These are phyloP conservation scores for Pararge aegeria DNA, from an alignment of 1,140 invertebrate species.

Conservation along the genomic window DNA sequence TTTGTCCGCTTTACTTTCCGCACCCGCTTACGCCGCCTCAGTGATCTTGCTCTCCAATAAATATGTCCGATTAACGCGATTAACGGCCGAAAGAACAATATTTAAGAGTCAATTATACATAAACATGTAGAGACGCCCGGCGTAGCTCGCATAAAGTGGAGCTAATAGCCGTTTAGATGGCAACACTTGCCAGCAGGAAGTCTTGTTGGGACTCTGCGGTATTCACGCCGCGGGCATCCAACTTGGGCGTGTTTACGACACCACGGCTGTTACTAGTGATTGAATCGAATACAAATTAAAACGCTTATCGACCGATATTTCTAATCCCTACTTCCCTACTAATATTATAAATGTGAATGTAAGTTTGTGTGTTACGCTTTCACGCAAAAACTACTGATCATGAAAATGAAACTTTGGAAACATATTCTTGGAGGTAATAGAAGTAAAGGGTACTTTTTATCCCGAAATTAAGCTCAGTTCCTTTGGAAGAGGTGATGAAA, in stretches of 20 bases:
- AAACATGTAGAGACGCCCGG: constrained; percentile 56
- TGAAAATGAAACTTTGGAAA: too few species aligned
- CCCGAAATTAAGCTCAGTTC: too few species aligned
- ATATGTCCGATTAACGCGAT: constrained; percentile 64
- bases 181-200: constrained; percentile 63
- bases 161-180: constrained; percentile 64
- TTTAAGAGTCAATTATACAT: constrained; percentile 72
- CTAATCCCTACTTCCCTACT: too few species aligned
- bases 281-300: constrained; percentile 58
- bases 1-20: constrained; percentile 15
- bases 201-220: constrained; percentile 42
- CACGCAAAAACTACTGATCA: too few species aligned
- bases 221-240: constrained; percentile 43
- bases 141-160: constrained; percentile 58
- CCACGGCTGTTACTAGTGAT: constrained; percentile 38
- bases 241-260: constrained; percentile 49
- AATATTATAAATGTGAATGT: too few species aligned
- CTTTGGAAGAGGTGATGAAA: too few species aligned
- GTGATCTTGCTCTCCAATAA: constrained; percentile 51
- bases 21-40: constrained; percentile 20
- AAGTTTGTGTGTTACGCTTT: too few species aligned
- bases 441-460: too few species aligned
- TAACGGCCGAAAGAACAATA: constrained; percentile 63
- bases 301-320: constrained; percentile 36
- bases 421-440: too few species aligned